Percentiles rank a stretch among this genome's conserved stretches.
Conservation (phyloP, 2,888 invertebrate genomes). For the Petrolisthes manimaculis region DNA sequence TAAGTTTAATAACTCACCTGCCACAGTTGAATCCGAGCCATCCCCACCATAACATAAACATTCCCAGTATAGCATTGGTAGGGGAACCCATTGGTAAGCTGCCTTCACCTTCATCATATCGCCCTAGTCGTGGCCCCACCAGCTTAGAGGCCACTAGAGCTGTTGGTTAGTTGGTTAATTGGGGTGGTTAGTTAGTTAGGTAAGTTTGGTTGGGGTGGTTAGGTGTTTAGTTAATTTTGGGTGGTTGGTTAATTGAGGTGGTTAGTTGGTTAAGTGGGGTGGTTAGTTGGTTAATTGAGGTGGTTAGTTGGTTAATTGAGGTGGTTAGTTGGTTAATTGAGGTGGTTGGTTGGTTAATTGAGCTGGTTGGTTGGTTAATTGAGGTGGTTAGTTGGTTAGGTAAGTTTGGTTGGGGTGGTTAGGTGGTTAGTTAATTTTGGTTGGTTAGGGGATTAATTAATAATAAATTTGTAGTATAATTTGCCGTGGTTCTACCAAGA, state of each 20-base stretch:
- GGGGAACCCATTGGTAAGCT: conserved; percentile 87
- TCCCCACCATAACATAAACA: conserved; percentile 96
- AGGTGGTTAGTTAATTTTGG: no score
- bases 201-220: not conserved
- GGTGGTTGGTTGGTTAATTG: no score
- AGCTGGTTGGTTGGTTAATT: no score
- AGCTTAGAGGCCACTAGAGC: conserved; percentile 90
- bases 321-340: not conserved
- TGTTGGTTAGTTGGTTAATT: conserved; percentile 67
- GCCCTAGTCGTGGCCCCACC: conserved; percentile 87
- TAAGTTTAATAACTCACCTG: conserved; percentile 71
- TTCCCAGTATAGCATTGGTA: conserved; percentile 90
- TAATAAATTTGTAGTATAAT: not conserved
- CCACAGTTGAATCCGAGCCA: conserved; percentile 97
- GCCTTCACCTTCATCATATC: conserved; percentile 81
- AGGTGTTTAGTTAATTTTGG: not conserved
- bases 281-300: not conserved
- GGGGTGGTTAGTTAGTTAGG: not conserved
- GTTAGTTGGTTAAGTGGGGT: not conserved
- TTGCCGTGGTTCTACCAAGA: not conserved
- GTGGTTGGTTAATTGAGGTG: not conserved
- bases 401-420: no score
- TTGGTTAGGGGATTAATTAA: no score
- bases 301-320: not conserved
- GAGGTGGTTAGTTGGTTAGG: no score